Conservation (phyloP, 2,888 invertebrate species). For the Merodon equestris region DNA sequence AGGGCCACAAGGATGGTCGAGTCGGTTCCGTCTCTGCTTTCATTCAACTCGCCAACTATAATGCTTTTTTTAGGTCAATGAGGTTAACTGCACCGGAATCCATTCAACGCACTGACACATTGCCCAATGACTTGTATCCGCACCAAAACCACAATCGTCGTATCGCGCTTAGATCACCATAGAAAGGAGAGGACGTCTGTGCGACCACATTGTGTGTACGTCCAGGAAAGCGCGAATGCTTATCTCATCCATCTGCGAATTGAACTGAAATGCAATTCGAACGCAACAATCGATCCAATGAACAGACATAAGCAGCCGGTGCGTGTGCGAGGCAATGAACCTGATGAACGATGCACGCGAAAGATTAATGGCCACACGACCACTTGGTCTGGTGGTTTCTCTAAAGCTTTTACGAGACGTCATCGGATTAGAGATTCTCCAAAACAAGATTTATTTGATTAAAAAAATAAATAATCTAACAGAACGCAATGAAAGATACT, state of each 20-base stretch:
- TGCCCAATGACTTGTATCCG: conserved; percentile 27
- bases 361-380: conserved; percentile 43
- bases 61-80: conserved; percentile 59
- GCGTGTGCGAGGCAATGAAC: conserved; percentile 58
- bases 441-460: too few species aligned
- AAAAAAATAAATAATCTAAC: conserved; percentile 37
- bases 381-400: conserved; percentile 13
- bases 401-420: conserved; percentile 39
- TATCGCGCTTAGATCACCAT: conserved; percentile 18
- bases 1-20: conserved; percentile 52
- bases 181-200: conserved; percentile 18
- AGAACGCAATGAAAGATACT: conserved; percentile 21
- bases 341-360: conserved; percentile 59
- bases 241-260: conserved; percentile 43
- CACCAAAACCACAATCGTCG: conserved; percentile 29
- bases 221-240: conserved; percentile 19
- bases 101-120: conserved; percentile 59
- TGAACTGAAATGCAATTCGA: conserved; percentile 24
- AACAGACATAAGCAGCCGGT: conserved; percentile 35
- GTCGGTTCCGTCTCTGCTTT: conserved; percentile 15
- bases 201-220: conserved; percentile 20
- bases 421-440: too few species aligned
- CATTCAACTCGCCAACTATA: conserved; percentile 15
- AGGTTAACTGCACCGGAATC: conserved; percentile 62
- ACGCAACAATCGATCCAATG: conserved; percentile 57